Evolutionary conservation across 2,888 invertebrate species (phyloP), one percentile per base, ranked within the genome.

Genomic region (Odontocolon sp.): DNA sequence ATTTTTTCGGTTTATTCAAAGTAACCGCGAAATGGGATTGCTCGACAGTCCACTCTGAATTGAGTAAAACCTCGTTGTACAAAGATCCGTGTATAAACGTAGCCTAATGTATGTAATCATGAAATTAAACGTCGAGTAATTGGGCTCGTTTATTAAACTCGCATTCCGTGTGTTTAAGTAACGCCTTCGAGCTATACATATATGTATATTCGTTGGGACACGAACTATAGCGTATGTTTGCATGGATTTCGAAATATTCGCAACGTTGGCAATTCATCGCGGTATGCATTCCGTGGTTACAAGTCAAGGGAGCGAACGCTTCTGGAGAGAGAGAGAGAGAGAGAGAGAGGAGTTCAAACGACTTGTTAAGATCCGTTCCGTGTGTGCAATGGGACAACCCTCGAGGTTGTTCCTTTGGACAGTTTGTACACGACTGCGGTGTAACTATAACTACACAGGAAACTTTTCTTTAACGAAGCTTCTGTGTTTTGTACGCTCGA

Each of bases 91-190:
- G 40, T 40, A 40, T 47, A 23, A 63, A 9, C 40, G 18, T 11
- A 18, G 31, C 42, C 54, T 28, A 21, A 42, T 18, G 66, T 8
- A 8, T 16, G 11, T 38, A 18, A 54, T 40, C 52, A 28, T 54
- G 66, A 42, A 61, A 66, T 54, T 54, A 54, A 54, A 16, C 42
- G 31, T 66, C 66, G 40, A 16, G 28, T 42, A 21, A 66, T 66
- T 18, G 54, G 21, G 31, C 11, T 66, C 66, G 52, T 66, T 66
- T 42, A 36, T 66, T 66, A 40, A 54, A 66, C 40, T 66, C 66
- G 54, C 54, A 66, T 66, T 66, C 54, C 66, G 31, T 28, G 52
- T 40, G 52, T 42, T 66, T 42, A 54, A 66, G 42, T n/a, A 28
- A 54, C 66, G 54, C 14, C 40, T 33, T 21, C 28, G 11, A 26